Evolutionary conservation across 2,888 invertebrate species (phyloP), one percentile per base, ranked within the genome.

Genomic region (Agelastica alni): DNA sequence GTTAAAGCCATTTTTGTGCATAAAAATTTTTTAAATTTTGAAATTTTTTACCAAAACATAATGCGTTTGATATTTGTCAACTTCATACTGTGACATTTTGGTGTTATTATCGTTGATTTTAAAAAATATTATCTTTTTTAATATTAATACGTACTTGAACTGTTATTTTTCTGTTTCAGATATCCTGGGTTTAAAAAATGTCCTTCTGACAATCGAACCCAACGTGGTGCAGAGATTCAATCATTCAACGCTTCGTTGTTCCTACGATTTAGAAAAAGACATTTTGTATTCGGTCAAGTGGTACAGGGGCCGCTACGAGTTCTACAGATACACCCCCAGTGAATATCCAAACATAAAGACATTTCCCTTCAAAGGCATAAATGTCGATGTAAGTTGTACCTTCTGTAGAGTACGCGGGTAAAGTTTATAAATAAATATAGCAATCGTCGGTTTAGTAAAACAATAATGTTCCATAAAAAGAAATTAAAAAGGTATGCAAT

Each of bases 271-370:
- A 77, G 87, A 91, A 69, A 85, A 85, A 85, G 3, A 86, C 85
- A 61, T 46, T 1, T 80, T 93, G 37, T 93, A 93, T 78, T 85
- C 91, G 2, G 89, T 93, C 59, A 92, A 93, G 79, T 93, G 91
- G 89, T 93, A 92, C 78, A 81, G 92, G 49, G 93, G 92, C 2
- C 84, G 79, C 69, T 82, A 86, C 69, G 93, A 93, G 79, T 92
- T 93, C 79, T 93, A 90, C 79, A 82, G 93, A 63, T 92, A 84
- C 72, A 87, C 89, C 10, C 92, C 92, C 0, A 83, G 83, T 67
- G 90, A 91, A 66, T 76, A 76, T 10, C 88, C 88, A 3, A 53
- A 37, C 28, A 87, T 84, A 4, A 89, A 88, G 76, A 84, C 85
- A 53, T 93, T 93, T 76, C 83, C 85, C 44, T 79, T 87, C 61